These are phyloP conservation scores for Strigamia maritima DNA, from an alignment of 2,888 invertebrate species.

Conservation along the genomic window DNA sequence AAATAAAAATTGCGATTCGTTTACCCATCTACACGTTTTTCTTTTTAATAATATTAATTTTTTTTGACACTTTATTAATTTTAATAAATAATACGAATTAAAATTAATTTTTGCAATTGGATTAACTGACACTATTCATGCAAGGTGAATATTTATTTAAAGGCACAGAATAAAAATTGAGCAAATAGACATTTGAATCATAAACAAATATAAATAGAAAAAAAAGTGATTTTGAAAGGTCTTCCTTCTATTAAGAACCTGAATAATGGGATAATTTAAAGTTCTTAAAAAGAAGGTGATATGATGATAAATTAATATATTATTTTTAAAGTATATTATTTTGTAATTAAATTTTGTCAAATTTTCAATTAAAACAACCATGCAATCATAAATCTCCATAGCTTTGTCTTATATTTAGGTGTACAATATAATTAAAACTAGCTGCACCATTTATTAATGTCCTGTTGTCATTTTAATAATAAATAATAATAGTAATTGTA, in stretches of 20 bases:
- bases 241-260: not conserved
- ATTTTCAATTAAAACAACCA: not conserved
- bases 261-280: not conserved
- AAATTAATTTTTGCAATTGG: not conserved
- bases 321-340: not conserved
- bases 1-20: not conserved
- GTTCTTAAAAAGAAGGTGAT: too few species aligned
- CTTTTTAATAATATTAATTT: not conserved
- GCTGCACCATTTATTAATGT: not conserved
- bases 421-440: not conserved
- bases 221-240: not conserved
- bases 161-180: slow-evolving; percentile 21
- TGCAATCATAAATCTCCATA: not conserved
- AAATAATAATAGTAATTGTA: not conserved
- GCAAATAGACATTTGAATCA: not conserved
- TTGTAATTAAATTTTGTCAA: not conserved
- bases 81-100: not conserved
- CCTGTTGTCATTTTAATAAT: not conserved
- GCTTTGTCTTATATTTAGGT: not conserved
- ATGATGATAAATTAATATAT: not conserved
- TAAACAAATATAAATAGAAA: not conserved
- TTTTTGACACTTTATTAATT: not conserved
- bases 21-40: too few species aligned
- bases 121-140: not conserved
- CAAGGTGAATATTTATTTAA: slow-evolving; percentile 20